Conservation (phyloP, 2,113 vertebrate species). For the Stigmatopora nigra region DNA sequence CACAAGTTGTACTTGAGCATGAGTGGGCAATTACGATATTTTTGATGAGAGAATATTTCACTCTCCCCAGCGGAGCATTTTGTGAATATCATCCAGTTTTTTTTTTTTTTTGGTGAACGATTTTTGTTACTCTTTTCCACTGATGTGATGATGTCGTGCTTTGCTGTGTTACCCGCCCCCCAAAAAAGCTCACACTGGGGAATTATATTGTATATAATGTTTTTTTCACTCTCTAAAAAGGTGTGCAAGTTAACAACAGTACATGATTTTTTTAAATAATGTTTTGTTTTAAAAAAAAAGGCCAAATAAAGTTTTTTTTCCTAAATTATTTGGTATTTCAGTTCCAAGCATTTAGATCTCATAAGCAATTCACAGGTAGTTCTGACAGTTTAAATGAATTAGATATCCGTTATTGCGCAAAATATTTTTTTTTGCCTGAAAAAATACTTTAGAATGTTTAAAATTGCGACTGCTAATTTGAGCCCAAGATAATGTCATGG, state of each 20-base stretch:
- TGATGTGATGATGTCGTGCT: conserved; percentile 7
- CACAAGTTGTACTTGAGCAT: background rate
- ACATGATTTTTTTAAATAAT: conserved; percentile 39
- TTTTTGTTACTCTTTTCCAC: background rate
- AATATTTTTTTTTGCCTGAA: too few species aligned
- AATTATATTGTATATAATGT: conserved; percentile 3
- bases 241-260: conserved; percentile 49
- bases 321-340: background rate
- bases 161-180: background rate
- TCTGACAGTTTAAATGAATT: too few species aligned
- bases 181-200: conserved; percentile 11
- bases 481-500: too few species aligned
- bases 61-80: background rate
- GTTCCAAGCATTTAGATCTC: background rate
- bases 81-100: background rate
- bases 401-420: too few species aligned
- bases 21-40: background rate
- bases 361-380: too few species aligned
- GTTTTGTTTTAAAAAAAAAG: conserved; percentile 54
- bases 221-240: conserved; percentile 14
- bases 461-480: too few species aligned
- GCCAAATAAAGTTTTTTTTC: conserved; percentile 63
- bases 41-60: background rate
- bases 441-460: too few species aligned
- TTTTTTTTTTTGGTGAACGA: background rate